Evolutionary conservation across 2,113 vertebrate genomes (phyloP).

Genomic region (Pygoscelis antarcticus): DNA sequence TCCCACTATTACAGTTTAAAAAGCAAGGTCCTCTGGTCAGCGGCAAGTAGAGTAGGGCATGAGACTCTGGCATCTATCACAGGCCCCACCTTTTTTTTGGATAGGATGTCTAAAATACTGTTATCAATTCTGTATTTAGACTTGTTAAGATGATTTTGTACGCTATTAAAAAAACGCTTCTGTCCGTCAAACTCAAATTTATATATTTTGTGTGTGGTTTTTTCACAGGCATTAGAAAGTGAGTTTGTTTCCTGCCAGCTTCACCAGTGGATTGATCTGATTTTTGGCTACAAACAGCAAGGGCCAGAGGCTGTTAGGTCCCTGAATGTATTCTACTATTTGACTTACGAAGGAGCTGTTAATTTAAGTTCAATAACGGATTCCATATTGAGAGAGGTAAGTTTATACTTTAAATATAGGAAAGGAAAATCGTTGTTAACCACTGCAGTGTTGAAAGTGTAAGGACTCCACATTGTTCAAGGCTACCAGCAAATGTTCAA

Average conservation of each 20-base stretch:
- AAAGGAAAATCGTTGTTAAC: background rate
- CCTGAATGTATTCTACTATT: slow-evolving; percentile 96
- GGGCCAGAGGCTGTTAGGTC: slow-evolving; percentile 92
- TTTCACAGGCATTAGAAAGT: slow-evolving; percentile 91
- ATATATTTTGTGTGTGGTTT: background rate
- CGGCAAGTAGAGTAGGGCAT: too few relatives aligned
- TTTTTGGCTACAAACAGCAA: slow-evolving; percentile 98
- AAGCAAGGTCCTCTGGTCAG: background rate
- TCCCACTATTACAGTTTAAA: background rate
- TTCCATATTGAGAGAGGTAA: slow-evolving; percentile 92
- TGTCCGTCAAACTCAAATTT: background rate
- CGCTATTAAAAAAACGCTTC: background rate
- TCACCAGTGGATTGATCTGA: slow-evolving; percentile 98
- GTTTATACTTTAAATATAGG: background rate
- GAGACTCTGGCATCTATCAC: background rate
- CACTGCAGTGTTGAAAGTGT: background rate
- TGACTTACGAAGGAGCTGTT: slow-evolving; percentile 95
- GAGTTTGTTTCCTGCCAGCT: slow-evolving; percentile 99
- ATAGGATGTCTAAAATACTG: background rate
- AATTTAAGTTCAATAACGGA: slow-evolving; percentile 93
- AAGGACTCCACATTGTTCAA: background rate
- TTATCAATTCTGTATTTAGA: background rate
- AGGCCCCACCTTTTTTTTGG: background rate
- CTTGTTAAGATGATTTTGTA: background rate
- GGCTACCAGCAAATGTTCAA: background rate